Conservation (phyloP, 2,888 invertebrate genomes). For the Pomacea canaliculata region DNA sequence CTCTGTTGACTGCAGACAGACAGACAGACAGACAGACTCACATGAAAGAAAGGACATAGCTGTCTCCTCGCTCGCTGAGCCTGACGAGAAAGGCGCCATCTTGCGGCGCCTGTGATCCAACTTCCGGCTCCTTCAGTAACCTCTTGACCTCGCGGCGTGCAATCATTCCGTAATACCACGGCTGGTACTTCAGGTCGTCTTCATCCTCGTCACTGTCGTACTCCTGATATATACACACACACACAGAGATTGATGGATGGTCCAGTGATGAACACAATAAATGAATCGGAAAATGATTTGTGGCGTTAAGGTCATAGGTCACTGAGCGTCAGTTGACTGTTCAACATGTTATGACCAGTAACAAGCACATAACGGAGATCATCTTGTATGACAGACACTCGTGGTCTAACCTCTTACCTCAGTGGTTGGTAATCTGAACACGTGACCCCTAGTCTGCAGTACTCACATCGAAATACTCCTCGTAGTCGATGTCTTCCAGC, state of each 20-base stretch:
- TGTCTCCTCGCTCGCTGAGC: constrained; percentile 85
- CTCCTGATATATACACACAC: constrained; percentile 11
- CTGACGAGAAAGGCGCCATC: constrained; percentile 76
- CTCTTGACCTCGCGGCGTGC: constrained; percentile 44
- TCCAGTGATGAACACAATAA: background rate
- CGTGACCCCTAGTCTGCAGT: no score
- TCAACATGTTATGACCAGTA: background rate
- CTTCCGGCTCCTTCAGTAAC: constrained; percentile 44
- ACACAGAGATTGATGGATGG: background rate
- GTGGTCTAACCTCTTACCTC: no score
- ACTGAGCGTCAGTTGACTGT: no score
- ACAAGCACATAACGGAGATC: no score
- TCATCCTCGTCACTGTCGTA: constrained; percentile 37
- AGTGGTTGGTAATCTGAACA: no score
- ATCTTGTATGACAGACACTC: no score
- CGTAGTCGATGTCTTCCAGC: constrained; percentile 22
- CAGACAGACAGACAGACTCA: constrained; percentile 7
- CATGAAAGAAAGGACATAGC: constrained; percentile 31
- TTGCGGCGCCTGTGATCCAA: constrained; percentile 30
- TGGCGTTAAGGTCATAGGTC: background rate
- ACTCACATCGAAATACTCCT: constrained; percentile 30
- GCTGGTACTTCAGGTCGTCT: constrained; percentile 33
- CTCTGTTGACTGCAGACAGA: no score
- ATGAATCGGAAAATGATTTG: background rate
- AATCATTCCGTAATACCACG: constrained; percentile 60